phyloP scores from a whole-genome alignment of 2,113 vertebrate species.

The Pseudonaja textilis region DNA sequence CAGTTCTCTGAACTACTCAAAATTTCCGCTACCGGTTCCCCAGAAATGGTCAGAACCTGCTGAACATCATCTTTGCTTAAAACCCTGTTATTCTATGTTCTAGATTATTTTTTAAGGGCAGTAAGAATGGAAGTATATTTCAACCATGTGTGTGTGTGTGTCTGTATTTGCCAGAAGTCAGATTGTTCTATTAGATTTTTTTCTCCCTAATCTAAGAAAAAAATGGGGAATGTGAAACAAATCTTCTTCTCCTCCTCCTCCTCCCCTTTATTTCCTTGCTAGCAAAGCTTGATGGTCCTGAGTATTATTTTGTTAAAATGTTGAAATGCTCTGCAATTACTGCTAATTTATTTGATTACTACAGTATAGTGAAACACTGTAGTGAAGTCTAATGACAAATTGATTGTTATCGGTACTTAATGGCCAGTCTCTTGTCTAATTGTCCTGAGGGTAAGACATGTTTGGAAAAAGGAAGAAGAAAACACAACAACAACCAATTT shows the following conservation, averaged over 20 bases:
- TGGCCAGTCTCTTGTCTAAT: constrained; percentile 60
- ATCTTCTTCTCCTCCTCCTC: constrained; percentile 6
- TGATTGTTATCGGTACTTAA: constrained; percentile 69
- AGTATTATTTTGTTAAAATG: background rate
- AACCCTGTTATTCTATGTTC: background rate
- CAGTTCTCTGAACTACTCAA: too few species aligned
- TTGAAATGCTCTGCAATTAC: constrained; percentile 54
- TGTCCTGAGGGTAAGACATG: constrained; percentile 35
- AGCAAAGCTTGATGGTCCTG: constrained; percentile 12
- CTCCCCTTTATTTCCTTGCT: background rate
- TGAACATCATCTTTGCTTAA: too few species aligned
- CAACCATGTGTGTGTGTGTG: constrained; percentile 27
- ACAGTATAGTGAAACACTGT: constrained; percentile 24
- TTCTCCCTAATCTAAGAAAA: constrained; percentile 30
- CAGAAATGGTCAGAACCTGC: too few species aligned
- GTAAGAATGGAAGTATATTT: constrained; percentile 10
- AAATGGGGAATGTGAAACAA: constrained; percentile 37
- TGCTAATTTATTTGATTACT: constrained; percentile 60
- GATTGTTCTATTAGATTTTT: constrained; percentile 33
- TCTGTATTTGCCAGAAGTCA: constrained; percentile 3
- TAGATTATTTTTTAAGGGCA: constrained; percentile 26
- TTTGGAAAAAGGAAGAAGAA: constrained; percentile 22
- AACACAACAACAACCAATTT: constrained; percentile 7
- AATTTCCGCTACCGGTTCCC: too few species aligned
- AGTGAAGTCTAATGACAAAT: constrained; percentile 61